Conservation (phyloP, 2,888 invertebrate genomes). For the Brachycybe producta region DNA sequence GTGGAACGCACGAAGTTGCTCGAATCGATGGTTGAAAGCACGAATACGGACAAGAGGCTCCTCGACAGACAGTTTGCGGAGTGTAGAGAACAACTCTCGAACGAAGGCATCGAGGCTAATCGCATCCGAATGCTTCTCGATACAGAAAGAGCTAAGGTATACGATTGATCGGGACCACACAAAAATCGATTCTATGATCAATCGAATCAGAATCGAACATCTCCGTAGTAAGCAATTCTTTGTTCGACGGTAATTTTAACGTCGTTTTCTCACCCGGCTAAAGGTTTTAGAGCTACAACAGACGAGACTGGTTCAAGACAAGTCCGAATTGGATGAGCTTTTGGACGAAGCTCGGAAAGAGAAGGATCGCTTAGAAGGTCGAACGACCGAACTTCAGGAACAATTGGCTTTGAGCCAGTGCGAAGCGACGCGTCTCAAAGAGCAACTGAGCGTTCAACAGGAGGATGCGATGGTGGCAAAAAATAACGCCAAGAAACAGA, state of each 20-base stretch:
- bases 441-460: constrained; percentile 51
- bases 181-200: not conserved
- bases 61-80: constrained; percentile 67
- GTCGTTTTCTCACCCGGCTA: not conserved
- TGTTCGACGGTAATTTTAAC: not conserved
- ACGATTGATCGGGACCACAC: no score
- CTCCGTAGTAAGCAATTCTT: not conserved
- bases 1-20: constrained; percentile 51
- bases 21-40: constrained; percentile 59
- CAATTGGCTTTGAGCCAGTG: constrained; percentile 53
- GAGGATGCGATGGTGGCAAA: constrained; percentile 61
- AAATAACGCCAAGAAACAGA: constrained; percentile 74
- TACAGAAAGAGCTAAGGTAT: constrained; percentile 10
- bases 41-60: constrained; percentile 58
- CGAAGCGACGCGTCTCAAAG: constrained; percentile 51
- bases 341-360: constrained; percentile 45
- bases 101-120: constrained; percentile 62
- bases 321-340: constrained; percentile 56
- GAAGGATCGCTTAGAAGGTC: constrained; percentile 50
- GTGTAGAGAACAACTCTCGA: constrained; percentile 61
- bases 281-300: constrained; percentile 48
- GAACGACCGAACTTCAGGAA: constrained; percentile 31
- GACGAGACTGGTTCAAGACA: constrained; percentile 47
- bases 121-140: not conserved
- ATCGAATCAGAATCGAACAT: no score